Evolutionary conservation across 2,113 vertebrate genomes (phyloP).

Genomic region (Amblyornis subalaris): DNA sequence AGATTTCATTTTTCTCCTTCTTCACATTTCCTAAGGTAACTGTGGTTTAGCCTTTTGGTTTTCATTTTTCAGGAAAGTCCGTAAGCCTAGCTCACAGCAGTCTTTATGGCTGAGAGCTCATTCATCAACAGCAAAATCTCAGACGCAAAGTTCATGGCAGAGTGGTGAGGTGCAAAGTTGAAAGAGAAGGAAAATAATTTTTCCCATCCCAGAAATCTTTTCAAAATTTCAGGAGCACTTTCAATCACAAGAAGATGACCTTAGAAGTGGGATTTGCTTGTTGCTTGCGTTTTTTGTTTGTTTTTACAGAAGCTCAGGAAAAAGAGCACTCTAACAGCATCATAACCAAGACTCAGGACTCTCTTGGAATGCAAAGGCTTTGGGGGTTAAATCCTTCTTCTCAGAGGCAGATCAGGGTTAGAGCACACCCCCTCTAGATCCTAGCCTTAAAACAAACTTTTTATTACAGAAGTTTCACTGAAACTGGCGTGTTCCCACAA

Average conservation of each 20-base stretch:
- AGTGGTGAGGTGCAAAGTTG: slow-evolving; percentile 33
- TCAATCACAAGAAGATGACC: neutral
- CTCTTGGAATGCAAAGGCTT: neutral
- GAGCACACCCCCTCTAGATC: neutral
- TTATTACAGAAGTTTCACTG: slow-evolving; percentile 20
- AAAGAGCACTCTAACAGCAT: neutral
- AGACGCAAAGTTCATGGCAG: slow-evolving; percentile 3
- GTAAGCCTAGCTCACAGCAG: slow-evolving; percentile 25
- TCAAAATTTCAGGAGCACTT: neutral
- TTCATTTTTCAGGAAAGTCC: slow-evolving; percentile 30
- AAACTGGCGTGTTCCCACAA: slow-evolving; percentile 45
- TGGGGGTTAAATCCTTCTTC: neutral
- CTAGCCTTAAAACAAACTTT: slow-evolving; percentile 19
- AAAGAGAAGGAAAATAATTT: slow-evolving; percentile 12
- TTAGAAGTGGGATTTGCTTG: neutral
- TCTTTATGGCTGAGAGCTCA: slow-evolving; percentile 16
- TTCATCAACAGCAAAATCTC: slow-evolving; percentile 40
- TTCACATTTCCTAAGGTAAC: neutral
- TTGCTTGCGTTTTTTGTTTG: neutral
- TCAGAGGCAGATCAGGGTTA: neutral
- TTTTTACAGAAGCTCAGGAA: neutral
- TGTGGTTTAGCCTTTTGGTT: slow-evolving; percentile 24
- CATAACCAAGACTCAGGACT: neutral
- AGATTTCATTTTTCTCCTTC: neutral
- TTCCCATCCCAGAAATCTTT: slow-evolving; percentile 18